Conservation (phyloP, 2,113 vertebrate genomes). For the Nesogale talazaci region DNA sequence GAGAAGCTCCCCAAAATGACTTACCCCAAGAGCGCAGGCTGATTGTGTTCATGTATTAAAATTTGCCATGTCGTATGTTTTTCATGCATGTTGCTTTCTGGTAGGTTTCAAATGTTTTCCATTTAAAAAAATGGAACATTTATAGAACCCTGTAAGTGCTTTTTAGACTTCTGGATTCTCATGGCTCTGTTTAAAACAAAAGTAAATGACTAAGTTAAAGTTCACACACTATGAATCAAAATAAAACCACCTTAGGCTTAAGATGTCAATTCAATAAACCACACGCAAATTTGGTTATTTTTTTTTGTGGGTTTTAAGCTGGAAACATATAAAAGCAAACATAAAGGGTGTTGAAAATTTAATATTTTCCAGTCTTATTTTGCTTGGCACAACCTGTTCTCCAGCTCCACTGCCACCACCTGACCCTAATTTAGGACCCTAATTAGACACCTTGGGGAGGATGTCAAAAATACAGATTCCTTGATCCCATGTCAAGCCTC, state of each 20-base stretch:
- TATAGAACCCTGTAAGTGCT: neutral
- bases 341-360: constrained; percentile 75
- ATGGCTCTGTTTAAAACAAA: constrained; percentile 55
- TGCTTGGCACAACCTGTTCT: constrained; percentile 54
- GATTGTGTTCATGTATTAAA: neutral
- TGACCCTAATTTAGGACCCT: constrained; percentile 64
- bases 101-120: constrained; percentile 9
- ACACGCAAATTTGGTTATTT: constrained; percentile 73
- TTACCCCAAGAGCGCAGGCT: neutral
- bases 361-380: constrained; percentile 77
- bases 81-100: neutral
- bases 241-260: constrained; percentile 66
- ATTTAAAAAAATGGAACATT: constrained; percentile 45
- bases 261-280: constrained; percentile 72
- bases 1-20: neutral
- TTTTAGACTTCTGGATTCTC: constrained; percentile 24
- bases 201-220: constrained; percentile 53
- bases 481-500: constrained; percentile 36
- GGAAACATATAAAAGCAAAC: constrained; percentile 74
- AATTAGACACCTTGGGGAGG: constrained; percentile 41
- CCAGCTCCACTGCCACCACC: constrained; percentile 40
- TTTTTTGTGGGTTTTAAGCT: constrained; percentile 65
- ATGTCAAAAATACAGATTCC: constrained; percentile 59
- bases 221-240: constrained; percentile 64
- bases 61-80: neutral